Evolutionary conservation across 1,140 invertebrate species (phyloP).

Genomic region (Euschistus heros): DNA sequence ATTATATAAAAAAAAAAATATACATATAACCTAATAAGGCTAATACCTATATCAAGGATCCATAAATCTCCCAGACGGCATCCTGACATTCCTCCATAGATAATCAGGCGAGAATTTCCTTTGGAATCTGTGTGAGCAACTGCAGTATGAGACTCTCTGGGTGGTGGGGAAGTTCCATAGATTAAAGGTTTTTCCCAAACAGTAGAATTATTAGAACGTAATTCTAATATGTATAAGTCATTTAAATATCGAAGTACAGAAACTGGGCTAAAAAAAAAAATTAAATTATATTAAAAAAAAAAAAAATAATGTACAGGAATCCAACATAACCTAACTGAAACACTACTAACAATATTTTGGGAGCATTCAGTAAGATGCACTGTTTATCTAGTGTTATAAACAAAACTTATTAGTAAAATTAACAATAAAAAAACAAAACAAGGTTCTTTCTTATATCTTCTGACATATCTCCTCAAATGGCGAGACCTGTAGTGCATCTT

Average conservation of each 20-base stretch:
- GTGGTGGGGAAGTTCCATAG: constrained; percentile 73
- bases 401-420: no score
- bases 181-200: constrained; percentile 86
- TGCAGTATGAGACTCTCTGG: constrained; percentile 92
- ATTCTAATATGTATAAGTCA: constrained; percentile 35
- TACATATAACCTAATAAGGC: no score
- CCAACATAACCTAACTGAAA: not conserved
- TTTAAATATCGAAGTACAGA: constrained; percentile 32
- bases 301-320: not conserved
- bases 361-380: no score
- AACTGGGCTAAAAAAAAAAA: constrained; percentile 17
- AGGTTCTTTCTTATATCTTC: no score
- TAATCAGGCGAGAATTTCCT: constrained; percentile 72
- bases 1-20: no score
- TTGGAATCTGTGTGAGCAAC: constrained; percentile 76
- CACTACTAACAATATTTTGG: not conserved
- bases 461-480: no score
- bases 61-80: constrained; percentile 90
- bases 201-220: constrained; percentile 33
- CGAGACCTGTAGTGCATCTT: no score
- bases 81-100: constrained; percentile 99
- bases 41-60: constrained; percentile 73
- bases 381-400: no score
- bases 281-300: no score
- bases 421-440: no score